phyloP scores from a whole-genome alignment of 2,797 vertebrate genomes.

The Peromyscus attwateri region DNA sequence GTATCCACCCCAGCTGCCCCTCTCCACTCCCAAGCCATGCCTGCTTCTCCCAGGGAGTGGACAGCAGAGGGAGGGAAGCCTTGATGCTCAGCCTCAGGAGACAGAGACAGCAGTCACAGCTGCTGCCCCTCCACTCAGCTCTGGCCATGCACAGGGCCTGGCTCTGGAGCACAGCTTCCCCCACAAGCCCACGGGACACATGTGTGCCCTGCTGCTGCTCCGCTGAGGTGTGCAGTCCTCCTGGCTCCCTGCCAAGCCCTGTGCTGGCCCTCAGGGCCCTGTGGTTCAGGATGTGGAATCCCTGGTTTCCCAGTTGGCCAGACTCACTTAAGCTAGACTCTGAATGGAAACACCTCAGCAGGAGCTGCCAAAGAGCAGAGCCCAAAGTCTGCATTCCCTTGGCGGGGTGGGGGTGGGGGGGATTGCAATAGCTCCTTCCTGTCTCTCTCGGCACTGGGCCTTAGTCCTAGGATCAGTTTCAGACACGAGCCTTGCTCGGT shows the following conservation, averaged over 20 bases:
- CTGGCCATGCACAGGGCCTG: conserved; percentile 17
- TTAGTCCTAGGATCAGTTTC: neutral
- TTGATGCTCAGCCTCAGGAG: neutral
- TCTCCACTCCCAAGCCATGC: neutral
- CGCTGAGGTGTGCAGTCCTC: neutral
- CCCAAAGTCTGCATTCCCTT: neutral
- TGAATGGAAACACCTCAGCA: neutral
- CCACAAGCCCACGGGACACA: neutral
- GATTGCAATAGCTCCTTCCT: neutral
- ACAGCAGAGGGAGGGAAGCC: neutral
- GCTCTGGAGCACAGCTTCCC: neutral
- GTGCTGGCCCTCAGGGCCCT: neutral
- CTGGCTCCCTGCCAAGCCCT: neutral
- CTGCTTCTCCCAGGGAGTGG: conserved; percentile 30
- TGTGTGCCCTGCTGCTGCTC: neutral
- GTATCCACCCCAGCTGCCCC: neutral
- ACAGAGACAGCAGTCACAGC: neutral
- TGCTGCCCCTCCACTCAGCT: conserved; percentile 10
- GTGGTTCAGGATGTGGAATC: neutral
- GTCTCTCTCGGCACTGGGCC: neutral
- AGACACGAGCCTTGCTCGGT: neutral
- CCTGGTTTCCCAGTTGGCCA: conserved; percentile 36
- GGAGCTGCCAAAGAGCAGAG: neutral
- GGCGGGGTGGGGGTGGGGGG: neutral
- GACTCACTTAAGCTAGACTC: neutral